Evolutionary conservation across 2,888 invertebrate genomes (phyloP), one percentile per base, ranked within the genome.

Genomic region (Gymnoscelis rufifasciata): DNA sequence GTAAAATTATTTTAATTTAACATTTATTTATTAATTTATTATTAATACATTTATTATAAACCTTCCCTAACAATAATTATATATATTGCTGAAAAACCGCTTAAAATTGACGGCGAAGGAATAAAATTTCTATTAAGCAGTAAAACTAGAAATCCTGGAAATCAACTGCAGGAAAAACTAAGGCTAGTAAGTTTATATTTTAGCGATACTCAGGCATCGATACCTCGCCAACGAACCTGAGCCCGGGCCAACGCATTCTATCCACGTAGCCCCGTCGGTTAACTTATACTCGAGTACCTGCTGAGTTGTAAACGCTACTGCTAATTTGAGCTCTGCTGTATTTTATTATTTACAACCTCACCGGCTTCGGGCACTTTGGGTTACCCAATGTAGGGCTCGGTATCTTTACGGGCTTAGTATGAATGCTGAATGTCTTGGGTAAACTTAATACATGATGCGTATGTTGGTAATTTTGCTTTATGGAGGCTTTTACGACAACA

Each of bases 241-340:
- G 51, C 40, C 48, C 47, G 7, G 30, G 33, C 10, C 56, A 40
- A 14, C 47, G 54, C 55, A 57, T 58, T 62, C 60, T 38, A 28
- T 43, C 45, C 68, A 60, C 66, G 62, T 62, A 52, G 54, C 40
- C 47, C 28, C 50, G 14, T 27, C 53, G 51, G 54, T 53, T 51
- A 56, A 54, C 56, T 49, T 64, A 63, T 62, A 61, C 61, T 52
- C 28, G 44, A 52, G 51, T 49, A 51, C 50, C 47, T 51, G 43
- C 27, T 38, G 50, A 55, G 56, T 59, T 60, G 58, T 60, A 57
- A 57, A 55, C 52, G 51, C 46, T 60, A 53, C 54, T 57, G 57
- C 45, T 57, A 59, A 59, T 59, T 56, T 52, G 43, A 60, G 53
- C 41, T 52, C 43, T 56, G 47, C 45, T 39, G 38, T 48, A 43